Evolutionary conservation across 1,140 invertebrate genomes (phyloP), one percentile per base, ranked within the genome.

Genomic region (Drosophila sp.): DNA sequence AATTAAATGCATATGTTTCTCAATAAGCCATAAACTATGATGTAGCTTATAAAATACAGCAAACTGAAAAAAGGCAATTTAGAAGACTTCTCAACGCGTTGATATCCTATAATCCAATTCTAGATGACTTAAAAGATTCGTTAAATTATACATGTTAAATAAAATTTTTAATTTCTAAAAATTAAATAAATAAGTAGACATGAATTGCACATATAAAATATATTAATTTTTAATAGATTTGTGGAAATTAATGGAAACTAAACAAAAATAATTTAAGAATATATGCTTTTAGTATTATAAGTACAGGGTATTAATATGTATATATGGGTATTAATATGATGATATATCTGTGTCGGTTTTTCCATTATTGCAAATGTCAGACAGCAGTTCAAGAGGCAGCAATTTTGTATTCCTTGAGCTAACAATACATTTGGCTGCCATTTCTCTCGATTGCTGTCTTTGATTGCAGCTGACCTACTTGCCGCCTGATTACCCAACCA

Each of bases 381-480:
- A 29, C 18, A 43, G 36, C 43, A 34, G 59, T 71, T 56, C 21
- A 21, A 67, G 36, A 59, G 48, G 54, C 46, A 46, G 38, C 51
- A 67, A 53, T 59, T 57, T 64, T 67, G 54, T 54, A 67, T 72
- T 67, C 40, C 46, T 61, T 67, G 48, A 40, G 70, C 27, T 72
- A 25, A 71, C 79, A 81, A 82, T 83, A 83, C 80, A 82, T 82
- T 81, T 70, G 79, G 72, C 59, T 82, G 72, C 41, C 75, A 78
- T 82, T 76, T 83, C 62, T 64, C 76, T 79, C 72, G 72, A 72
- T 80, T 48, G 50, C 80, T 76, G 80, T 66, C 80, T 83, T 83
- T 83, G 80, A 83, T 83, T 83, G 80, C 76, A 62, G 72, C 62
- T 84, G 80, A 83, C 80, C 80, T 84, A 83, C 66, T 84, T 84